Percentiles rank a stretch among this genome's conserved stretches.
phyloP scores from a whole-genome alignment of 1,140 invertebrate genomes.

The Drosophila parvula region DNA sequence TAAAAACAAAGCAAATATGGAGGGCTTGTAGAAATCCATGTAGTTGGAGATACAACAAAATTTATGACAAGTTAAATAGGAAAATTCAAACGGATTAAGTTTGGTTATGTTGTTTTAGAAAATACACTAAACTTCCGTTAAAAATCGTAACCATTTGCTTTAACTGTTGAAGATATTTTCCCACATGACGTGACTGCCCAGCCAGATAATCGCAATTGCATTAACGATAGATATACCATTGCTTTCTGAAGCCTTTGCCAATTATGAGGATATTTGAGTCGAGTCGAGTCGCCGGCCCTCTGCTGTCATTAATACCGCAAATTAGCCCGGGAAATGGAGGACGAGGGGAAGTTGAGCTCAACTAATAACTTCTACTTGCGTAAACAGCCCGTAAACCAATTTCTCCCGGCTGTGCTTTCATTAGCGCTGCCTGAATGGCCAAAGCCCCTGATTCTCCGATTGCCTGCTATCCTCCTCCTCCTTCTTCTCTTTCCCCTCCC shows the following conservation, averaged over 20 bases:
- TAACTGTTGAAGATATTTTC: neutral
- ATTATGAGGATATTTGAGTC: slow-evolving; percentile 64
- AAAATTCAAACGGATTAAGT: neutral
- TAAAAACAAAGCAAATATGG: neutral
- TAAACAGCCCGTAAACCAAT: slow-evolving; percentile 67
- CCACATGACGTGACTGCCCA: neutral
- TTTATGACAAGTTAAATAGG: neutral
- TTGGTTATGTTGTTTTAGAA: neutral
- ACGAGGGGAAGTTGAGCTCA: slow-evolving; percentile 19
- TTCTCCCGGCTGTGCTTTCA: slow-evolving; percentile 64
- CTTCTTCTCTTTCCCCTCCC: neutral
- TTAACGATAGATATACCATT: slow-evolving; percentile 34
- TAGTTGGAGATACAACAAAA: neutral
- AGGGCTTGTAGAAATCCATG: neutral
- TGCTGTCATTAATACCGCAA: slow-evolving; percentile 71
- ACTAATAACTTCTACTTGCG: slow-evolving; percentile 76
- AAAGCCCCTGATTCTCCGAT: slow-evolving; percentile 13
- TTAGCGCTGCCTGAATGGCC: slow-evolving; percentile 69
- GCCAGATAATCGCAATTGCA: slow-evolving; percentile 24
- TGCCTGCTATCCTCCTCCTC: neutral
- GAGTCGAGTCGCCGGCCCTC: slow-evolving; percentile 24
- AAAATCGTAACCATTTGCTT: neutral
- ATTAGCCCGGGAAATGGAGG: slow-evolving; percentile 49
- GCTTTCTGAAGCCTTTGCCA: slow-evolving; percentile 49
- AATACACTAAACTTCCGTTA: too few species aligned